phyloP scores from a whole-genome alignment of 1,140 invertebrate species.

The Sipha flava region DNA sequence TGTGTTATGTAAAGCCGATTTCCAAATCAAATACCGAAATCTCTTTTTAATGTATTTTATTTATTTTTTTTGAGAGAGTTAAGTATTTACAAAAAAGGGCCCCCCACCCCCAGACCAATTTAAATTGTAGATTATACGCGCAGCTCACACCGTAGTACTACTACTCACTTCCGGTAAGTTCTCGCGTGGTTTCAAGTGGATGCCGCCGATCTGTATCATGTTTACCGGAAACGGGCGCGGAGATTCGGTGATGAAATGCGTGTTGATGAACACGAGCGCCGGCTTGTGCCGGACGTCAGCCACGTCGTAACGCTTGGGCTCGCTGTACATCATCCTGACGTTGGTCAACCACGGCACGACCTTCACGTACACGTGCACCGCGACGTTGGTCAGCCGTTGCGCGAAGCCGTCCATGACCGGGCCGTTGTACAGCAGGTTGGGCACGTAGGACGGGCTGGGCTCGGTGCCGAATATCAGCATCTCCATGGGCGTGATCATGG shows the following conservation, averaged over 20 bases:
- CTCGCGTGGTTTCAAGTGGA: slow-evolving; percentile 45
- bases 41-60: too few relatives aligned
- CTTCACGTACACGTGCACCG: background rate
- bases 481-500: slow-evolving; percentile 29
- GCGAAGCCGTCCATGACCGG: slow-evolving; percentile 22
- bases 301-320: background rate
- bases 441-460: slow-evolving; percentile 30
- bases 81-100: too few relatives aligned
- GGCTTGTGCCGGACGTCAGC: slow-evolving; percentile 43
- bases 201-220: slow-evolving; percentile 51
- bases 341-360: background rate
- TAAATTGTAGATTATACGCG: too few relatives aligned
- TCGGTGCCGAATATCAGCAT: background rate
- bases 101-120: too few relatives aligned
- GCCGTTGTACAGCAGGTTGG: slow-evolving; percentile 24
- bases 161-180: slow-evolving; percentile 34
- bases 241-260: slow-evolving; percentile 48
- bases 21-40: too few relatives aligned
- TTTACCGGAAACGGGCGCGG: slow-evolving; percentile 46
- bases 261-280: slow-evolving; percentile 50
- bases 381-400: slow-evolving; percentile 3
- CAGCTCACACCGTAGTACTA: too few relatives aligned
- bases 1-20: too few relatives aligned
- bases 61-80: too few relatives aligned
- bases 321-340: slow-evolving; percentile 25